Percentiles rank a stretch among this genome's conserved stretches.
Evolutionary conservation across 2,797 vertebrate species (phyloP).

Genomic region (Oreonectes daqikongensis): DNA sequence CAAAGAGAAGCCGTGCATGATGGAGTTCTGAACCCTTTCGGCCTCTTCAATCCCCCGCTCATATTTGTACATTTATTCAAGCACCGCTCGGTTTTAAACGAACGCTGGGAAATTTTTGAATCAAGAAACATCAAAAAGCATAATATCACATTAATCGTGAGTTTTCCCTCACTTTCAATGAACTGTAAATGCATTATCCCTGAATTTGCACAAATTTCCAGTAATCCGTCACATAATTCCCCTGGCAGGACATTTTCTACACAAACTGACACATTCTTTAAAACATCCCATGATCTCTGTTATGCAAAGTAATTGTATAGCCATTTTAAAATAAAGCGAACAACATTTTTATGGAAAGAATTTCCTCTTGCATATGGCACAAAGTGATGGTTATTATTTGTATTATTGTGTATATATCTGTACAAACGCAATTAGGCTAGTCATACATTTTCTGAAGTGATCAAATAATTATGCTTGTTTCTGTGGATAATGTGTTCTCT

Average conservation of each 20-base stretch:
- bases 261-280: too few species aligned
- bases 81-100: neutral
- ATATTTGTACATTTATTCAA: slow-evolving; percentile 4
- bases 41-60: slow-evolving; percentile 57
- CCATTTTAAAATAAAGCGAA: neutral
- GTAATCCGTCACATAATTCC: neutral
- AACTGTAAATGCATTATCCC: neutral
- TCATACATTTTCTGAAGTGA: slow-evolving; percentile 39
- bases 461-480: slow-evolving; percentile 42
- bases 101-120: neutral
- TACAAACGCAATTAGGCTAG: slow-evolving; percentile 44
- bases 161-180: too few species aligned
- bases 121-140: neutral
- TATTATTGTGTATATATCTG: slow-evolving; percentile 24
- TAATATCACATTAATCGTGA: too few species aligned
- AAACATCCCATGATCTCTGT: too few species aligned
- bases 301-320: too few species aligned
- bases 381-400: neutral
- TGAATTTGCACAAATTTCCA: neutral
- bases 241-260: neutral
- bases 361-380: neutral
- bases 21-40: slow-evolving; percentile 30
- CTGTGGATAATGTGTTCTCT: slow-evolving; percentile 47
- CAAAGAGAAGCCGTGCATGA: slow-evolving; percentile 58
- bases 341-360: neutral